Evolutionary conservation across 2,797 vertebrate species (phyloP).

Genomic region (Phoeniculus purpureus): DNA sequence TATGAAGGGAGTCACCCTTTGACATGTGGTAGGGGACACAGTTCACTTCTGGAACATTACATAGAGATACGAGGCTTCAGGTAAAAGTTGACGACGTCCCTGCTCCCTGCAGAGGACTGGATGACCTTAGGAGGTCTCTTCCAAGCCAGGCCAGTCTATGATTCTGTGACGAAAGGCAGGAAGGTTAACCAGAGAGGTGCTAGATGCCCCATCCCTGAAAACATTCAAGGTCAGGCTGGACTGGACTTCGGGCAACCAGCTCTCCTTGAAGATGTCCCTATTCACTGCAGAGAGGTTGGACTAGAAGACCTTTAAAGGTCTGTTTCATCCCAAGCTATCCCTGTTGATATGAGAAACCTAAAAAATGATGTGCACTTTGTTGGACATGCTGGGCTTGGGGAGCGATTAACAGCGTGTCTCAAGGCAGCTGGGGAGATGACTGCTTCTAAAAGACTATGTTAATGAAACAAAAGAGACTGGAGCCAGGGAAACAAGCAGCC

Average conservation of each 20-base stretch:
- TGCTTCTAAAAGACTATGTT: too few species aligned
- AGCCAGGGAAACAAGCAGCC: too few species aligned
- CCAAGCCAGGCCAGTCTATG: too few species aligned
- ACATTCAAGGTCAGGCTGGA: neutral
- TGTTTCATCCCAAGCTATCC: neutral
- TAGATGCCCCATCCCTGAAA: neutral
- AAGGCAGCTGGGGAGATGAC: too few species aligned
- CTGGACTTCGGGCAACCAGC: neutral
- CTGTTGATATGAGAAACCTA: too few species aligned
- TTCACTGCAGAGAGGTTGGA: neutral
- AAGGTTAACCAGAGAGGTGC: neutral
- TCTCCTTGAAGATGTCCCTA: neutral
- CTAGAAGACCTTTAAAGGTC: neutral
- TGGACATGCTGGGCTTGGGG: too few species aligned
- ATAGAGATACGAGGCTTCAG: neutral
- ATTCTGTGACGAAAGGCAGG: too few species aligned
- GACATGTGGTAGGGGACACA: neutral
- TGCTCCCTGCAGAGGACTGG: too few species aligned
- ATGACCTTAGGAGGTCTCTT: too few species aligned
- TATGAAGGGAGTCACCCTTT: neutral
- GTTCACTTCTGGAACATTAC: neutral
- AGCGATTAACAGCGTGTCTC: too few species aligned
- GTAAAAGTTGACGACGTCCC: neutral
- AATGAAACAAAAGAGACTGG: too few species aligned
- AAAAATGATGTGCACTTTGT: too few species aligned